These are phyloP conservation scores for Volucella bombylans DNA, from an alignment of 2,888 invertebrate genomes.

Conservation along the genomic window DNA sequence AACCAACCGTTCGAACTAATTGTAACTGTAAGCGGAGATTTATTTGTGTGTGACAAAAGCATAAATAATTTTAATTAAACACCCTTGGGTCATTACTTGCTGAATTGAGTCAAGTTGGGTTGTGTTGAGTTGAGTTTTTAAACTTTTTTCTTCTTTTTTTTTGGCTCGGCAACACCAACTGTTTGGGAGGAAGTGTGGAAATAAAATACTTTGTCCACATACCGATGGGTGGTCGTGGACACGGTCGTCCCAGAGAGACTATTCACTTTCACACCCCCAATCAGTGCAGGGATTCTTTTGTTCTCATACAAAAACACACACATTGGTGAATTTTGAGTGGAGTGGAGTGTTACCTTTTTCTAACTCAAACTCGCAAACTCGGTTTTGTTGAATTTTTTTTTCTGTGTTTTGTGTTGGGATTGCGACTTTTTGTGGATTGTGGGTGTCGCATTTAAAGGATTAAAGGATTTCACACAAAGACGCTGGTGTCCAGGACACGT, in stretches of 20 bases:
- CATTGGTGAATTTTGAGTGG: neutral
- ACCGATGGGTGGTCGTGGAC: conserved; percentile 47
- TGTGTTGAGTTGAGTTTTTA: conserved; percentile 31
- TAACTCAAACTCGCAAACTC: conserved; percentile 32
- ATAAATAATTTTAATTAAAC: conserved; percentile 77
- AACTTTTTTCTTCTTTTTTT: conserved; percentile 14
- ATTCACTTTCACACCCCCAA: conserved; percentile 65
- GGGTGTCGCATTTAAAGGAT: conserved; percentile 72
- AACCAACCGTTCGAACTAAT: conserved; percentile 72
- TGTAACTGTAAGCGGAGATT: conserved; percentile 75
- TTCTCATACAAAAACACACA: conserved; percentile 6
- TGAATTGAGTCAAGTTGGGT: conserved; percentile 38
- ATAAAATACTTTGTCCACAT: conserved; percentile 47
- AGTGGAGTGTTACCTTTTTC: conserved; percentile 33
- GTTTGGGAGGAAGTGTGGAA: neutral
- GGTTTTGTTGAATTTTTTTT: conserved; percentile 15
- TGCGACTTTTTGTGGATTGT: conserved; percentile 66
- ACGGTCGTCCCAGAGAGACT: conserved; percentile 1
- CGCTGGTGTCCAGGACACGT: conserved; percentile 60
- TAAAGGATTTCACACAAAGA: conserved; percentile 73
- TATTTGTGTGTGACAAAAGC: conserved; percentile 76
- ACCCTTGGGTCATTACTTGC: conserved; percentile 74
- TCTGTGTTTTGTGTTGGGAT: conserved; percentile 15
- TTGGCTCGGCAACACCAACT: neutral
- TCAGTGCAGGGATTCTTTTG: conserved; percentile 50